A percentile compares a stretch with the other conserved stretches of the same genome.
Conservation (phyloP, 1,140 invertebrate species). For the Dreissena polymorpha region DNA sequence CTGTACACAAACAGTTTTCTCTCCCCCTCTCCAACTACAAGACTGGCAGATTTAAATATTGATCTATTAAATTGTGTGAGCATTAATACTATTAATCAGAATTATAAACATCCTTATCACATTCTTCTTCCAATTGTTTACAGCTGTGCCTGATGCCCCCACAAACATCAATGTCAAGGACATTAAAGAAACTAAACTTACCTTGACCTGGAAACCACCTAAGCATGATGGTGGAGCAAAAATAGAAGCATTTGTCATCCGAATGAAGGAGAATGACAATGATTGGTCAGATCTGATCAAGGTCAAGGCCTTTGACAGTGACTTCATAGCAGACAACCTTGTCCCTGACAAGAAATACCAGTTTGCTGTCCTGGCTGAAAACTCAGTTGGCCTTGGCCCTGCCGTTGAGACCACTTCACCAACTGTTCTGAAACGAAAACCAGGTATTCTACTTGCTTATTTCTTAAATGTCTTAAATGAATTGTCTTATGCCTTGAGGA, state of each 20-base stretch:
- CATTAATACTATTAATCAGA: background rate
- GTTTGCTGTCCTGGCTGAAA: slow-evolving; percentile 97
- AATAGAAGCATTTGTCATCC: slow-evolving; percentile 97
- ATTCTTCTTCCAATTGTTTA: no score
- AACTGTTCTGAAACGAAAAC: slow-evolving; percentile 81
- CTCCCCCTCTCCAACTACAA: no score
- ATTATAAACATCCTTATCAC: no score
- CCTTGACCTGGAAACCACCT: slow-evolving; percentile 92
- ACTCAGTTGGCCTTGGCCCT: slow-evolving; percentile 97
- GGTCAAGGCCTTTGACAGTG: slow-evolving; percentile 87
- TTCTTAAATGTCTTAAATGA: background rate
- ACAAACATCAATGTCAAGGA: slow-evolving; percentile 88
- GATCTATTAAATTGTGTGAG: background rate
- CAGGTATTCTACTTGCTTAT: slow-evolving; percentile 55
- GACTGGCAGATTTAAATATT: background rate
- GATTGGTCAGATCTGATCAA: slow-evolving; percentile 92
- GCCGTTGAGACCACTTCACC: slow-evolving; percentile 92
- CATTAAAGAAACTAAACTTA: slow-evolving; percentile 96
- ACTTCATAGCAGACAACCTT: slow-evolving; percentile 93
- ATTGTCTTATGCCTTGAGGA: no score
- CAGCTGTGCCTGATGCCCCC: slow-evolving; percentile 87
- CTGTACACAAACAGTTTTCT: no score
- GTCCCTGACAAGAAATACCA: slow-evolving; percentile 97
- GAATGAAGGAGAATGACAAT: slow-evolving; percentile 87
- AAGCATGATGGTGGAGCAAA: slow-evolving; percentile 89